Evolutionary conservation across 1,140 invertebrate genomes (phyloP), one percentile per base, ranked within the genome.

Genomic region (Cydia pomonella): DNA sequence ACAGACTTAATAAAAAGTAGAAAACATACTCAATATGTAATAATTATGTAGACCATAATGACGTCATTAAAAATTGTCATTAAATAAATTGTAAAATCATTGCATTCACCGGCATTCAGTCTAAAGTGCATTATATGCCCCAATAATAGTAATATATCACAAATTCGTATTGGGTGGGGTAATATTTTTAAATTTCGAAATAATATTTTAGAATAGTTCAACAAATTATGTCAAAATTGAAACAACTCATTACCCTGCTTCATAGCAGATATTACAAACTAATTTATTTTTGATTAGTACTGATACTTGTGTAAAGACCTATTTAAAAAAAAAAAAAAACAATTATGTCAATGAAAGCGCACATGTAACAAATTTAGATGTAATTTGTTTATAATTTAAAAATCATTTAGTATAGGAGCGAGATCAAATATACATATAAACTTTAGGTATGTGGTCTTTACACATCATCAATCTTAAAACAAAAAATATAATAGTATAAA

Each of bases 91-190:
- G 7, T 59, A 21, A 59, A 59, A 59, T 12, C 53, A 59, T 59
- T 59, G 53, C 53, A 59, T 59, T 59, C 10, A 21, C 18, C 53
- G 53, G 53, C 53, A 21, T 59, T 23, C 53, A 59, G 53, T 59
- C 53, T 53, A 59, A 59, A 59, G 53, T 59, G 53, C 53, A 59
- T 59, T 59, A 18, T 23, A 59, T 59, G 53, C 53, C 53, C 53
- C 53, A 59, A 59, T 21, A 59, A 59, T 21, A 59, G n/a, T 59
- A 21, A 50, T 23, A 59, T 59, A 59, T 59, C 53, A 59, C 53
- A 59, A 59, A 9, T 2, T 59, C 10, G 21, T 59, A 59, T 59
- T 59, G 53, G 53, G 53, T 59, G 53, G 53, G 9, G 9, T 23
- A 59, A 10, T 10, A 21, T 59, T 7, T 59, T 18, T 21, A 23